Percentiles rank a stretch among this genome's conserved stretches.
Evolutionary conservation across 2,888 invertebrate genomes (phyloP).

Genomic region (Camponotus fellah): DNA sequence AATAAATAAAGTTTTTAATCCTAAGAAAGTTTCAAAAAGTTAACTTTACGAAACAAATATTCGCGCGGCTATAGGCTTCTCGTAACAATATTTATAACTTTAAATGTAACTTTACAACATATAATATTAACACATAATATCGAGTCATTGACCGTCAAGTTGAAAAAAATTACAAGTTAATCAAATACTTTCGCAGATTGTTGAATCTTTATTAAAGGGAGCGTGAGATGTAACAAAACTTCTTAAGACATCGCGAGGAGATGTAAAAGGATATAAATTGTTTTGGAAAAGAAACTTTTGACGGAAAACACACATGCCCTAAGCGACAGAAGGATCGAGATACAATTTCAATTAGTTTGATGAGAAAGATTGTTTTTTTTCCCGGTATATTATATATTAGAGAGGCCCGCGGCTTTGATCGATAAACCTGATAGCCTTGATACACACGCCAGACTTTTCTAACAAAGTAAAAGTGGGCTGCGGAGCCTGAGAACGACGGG

Average conservation of each 20-base stretch:
- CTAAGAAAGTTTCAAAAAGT: constrained; percentile 28
- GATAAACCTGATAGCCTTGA: constrained; percentile 81
- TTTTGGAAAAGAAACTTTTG: background rate
- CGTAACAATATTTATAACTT: background rate
- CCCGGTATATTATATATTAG: constrained; percentile 67
- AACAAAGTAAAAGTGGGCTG: constrained; percentile 77
- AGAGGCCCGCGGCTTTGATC: constrained; percentile 75
- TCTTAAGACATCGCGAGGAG: background rate
- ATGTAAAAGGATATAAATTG: background rate
- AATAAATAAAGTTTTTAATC: constrained; percentile 32
- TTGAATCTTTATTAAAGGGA: background rate
- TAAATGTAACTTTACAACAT: background rate
- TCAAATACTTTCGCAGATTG: background rate
- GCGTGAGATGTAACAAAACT: background rate
- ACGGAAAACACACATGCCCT: background rate
- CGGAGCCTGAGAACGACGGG: constrained; percentile 34
- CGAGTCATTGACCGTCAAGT: background rate
- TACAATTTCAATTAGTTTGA: constrained; percentile 67
- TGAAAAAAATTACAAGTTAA: background rate
- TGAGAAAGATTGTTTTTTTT: constrained; percentile 69
- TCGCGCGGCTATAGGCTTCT: constrained; percentile 12
- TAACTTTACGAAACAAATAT: constrained; percentile 25
- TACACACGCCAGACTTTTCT: constrained; percentile 76
- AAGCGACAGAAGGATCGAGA: constrained; percentile 17
- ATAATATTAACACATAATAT: background rate